Percentiles rank a stretch among this genome's conserved stretches.
Evolutionary conservation across 2,797 vertebrate genomes (phyloP).

Genomic region (Danio jaintianensis): DNA sequence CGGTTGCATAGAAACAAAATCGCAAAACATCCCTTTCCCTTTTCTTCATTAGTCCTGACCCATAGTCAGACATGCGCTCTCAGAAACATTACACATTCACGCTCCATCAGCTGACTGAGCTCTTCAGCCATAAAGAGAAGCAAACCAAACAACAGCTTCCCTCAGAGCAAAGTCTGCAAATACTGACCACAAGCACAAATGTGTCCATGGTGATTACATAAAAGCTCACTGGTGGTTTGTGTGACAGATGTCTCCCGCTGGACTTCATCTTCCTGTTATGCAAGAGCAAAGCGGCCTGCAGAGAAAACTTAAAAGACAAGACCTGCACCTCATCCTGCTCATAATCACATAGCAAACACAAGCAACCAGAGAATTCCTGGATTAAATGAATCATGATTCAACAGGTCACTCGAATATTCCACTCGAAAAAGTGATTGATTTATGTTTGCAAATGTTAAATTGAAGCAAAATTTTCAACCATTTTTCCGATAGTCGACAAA

Average conservation of each 20-base stretch:
- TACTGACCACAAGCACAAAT: slow-evolving; percentile 17
- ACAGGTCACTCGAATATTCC: slow-evolving; percentile 9
- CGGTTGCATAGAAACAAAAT: slow-evolving; percentile 16
- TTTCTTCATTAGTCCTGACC: neutral
- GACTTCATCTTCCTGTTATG: slow-evolving; percentile 74
- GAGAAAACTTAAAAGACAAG: slow-evolving; percentile 19
- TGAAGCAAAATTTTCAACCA: neutral
- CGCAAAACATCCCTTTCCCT: neutral
- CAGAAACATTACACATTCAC: slow-evolving; percentile 5
- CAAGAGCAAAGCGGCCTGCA: slow-evolving; percentile 54
- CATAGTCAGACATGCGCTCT: neutral
- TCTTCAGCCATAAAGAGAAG: neutral
- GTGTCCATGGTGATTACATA: slow-evolving; percentile 70
- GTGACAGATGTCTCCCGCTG: slow-evolving; percentile 74
- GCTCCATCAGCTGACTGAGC: slow-evolving; percentile 8
- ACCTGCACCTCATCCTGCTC: slow-evolving; percentile 1
- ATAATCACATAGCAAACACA: slow-evolving; percentile 17
- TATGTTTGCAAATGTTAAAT: neutral
- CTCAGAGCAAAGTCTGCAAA: slow-evolving; percentile 5
- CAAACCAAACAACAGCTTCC: slow-evolving; percentile 11
- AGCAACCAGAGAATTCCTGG: neutral
- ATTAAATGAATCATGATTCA: neutral
- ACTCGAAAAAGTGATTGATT: neutral
- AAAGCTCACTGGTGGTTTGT: slow-evolving; percentile 68
- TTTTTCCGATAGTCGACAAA: too few species aligned